Conservation (phyloP, 2,113 vertebrate species). For the Acanthochromis polyacanthus region DNA sequence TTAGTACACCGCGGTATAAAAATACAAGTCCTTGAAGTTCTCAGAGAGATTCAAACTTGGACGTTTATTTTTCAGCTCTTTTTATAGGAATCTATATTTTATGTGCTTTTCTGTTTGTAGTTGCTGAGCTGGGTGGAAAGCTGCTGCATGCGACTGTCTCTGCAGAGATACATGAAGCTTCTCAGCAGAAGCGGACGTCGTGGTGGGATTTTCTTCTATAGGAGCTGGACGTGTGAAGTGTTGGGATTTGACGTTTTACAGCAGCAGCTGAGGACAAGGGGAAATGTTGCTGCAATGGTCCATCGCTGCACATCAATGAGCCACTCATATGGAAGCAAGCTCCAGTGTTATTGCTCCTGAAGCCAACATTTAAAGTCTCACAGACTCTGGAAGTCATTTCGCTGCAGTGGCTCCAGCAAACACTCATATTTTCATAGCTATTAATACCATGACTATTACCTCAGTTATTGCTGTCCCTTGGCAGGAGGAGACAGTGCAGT, state of each 20-base stretch:
- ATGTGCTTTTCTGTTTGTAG: too few relatives aligned
- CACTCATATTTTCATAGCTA: constrained; percentile 71
- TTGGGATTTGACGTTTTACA: constrained; percentile 45
- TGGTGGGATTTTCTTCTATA: not conserved
- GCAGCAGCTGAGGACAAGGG: constrained; percentile 28
- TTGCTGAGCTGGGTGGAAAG: too few relatives aligned
- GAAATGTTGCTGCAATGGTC: constrained; percentile 53
- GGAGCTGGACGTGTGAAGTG: not conserved
- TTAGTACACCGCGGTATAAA: too few relatives aligned
- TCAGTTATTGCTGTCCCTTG: constrained; percentile 58
- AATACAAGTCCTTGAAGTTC: too few relatives aligned
- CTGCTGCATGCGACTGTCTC: too few relatives aligned
- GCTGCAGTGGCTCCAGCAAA: constrained; percentile 54
- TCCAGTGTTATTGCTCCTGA: constrained; percentile 52
- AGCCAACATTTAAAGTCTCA: constrained; percentile 56
- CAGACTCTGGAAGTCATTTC: constrained; percentile 74
- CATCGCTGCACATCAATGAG: constrained; percentile 56
- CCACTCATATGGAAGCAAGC: constrained; percentile 44
- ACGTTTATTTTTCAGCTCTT: too few relatives aligned
- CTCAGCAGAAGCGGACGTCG: not conserved
- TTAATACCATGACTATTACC: constrained; percentile 75
- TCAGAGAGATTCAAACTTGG: too few relatives aligned
- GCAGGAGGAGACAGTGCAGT: constrained; percentile 35
- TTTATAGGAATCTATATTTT: too few relatives aligned
- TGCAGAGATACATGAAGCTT: not conserved